phyloP scores from a whole-genome alignment of 2,113 vertebrate genomes.

The Uropsilus gracilis region DNA sequence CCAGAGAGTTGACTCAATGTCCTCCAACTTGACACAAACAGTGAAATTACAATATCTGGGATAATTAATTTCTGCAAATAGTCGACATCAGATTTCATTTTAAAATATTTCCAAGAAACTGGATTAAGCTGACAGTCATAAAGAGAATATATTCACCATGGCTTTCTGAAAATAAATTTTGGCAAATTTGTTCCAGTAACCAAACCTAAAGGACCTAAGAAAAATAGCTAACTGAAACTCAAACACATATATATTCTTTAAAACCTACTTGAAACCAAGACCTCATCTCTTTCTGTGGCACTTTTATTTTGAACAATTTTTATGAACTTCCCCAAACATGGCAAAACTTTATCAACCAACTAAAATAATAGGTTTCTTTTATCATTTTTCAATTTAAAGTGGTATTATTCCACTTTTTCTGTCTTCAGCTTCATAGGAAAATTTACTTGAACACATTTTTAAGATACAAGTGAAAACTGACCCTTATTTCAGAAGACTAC shows the following conservation, averaged over 20 bases:
- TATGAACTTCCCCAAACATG: neutral
- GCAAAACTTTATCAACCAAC: too few relatives aligned
- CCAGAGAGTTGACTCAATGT: neutral
- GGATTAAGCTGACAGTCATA: neutral
- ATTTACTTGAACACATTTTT: neutral
- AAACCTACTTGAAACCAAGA: neutral
- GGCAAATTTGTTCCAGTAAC: neutral
- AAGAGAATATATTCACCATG: neutral
- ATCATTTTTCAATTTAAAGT: slow-evolving; percentile 19
- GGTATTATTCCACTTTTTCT: neutral
- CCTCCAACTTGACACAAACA: neutral
- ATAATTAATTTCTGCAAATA: slow-evolving; percentile 18
- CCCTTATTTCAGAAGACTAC: too few relatives aligned
- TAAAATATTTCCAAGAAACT: neutral
- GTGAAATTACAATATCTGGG: neutral
- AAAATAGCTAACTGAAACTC: neutral
- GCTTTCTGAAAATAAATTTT: neutral
- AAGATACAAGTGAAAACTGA: neutral
- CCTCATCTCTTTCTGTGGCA: neutral
- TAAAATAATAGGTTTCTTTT: too few relatives aligned
- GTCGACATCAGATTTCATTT: neutral
- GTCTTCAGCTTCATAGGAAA: too few relatives aligned
- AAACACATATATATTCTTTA: neutral
- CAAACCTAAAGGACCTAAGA: neutral
- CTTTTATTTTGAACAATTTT: neutral